Base-by-base conservation (phyloP, 1,140 invertebrate species). In the Drosophila trapezifrons region DNA sequence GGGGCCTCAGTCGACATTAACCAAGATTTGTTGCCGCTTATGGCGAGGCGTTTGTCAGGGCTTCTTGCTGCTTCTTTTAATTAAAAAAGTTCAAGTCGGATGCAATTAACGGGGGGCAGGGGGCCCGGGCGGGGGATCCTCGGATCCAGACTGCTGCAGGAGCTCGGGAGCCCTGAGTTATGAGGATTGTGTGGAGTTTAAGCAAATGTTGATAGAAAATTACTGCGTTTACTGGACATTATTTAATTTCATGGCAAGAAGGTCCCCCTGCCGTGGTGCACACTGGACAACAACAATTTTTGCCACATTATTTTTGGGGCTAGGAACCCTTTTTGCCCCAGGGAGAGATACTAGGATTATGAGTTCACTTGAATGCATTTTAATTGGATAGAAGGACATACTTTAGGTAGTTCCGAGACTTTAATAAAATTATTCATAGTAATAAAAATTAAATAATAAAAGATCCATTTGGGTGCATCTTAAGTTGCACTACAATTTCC, bases 1-100 rank as follows among this genome's bases (percentile, higher is more conserved):
- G 67, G n/a, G 35, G 67, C 42, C 49, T 18, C 20, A 35, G 67
- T 35, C 78, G 84, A 90, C 85, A 80, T 90, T 89, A 89, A 89
- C 84, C 81, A 89, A 89, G 84, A 89, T 89, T 89, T 89, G 84
- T 89, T 76, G 77, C 69, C 62, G 76, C 76, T 78, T 74, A 74
- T 69, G 57, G 83, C 51, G 59, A 58, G 56, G 52, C 70, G 80
- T 87, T 87, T 77, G 76, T 80, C 84, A 87, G 63, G 78, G 58
- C 64, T 74, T 83, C 55, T 66, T 49, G 74, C 54, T 71, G 76
- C 80, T 71, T 76, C 85, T 70, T 89, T 89, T 89, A 89, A 89
- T 89, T 89, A 89, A 84, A 90, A 89, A 89, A 89, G 69, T 89
- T 87, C 43, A 59, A 67, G 47, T 57, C 64, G 57, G 62, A 37